Conservation (phyloP, 1,140 invertebrate species). For the Mercenaria mercenaria region DNA sequence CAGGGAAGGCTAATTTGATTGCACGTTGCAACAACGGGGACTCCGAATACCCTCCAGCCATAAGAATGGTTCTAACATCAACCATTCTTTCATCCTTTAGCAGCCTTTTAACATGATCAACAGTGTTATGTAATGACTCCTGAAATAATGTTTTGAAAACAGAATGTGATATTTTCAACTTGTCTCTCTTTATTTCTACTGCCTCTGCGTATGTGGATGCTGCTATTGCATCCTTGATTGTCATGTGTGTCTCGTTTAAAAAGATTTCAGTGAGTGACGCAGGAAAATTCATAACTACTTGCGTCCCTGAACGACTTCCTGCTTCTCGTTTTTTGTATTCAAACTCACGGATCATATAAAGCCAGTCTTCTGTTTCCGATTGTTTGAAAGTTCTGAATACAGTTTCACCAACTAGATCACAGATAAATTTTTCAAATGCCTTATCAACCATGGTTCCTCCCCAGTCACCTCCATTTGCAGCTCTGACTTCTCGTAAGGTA, state of each 20-base stretch:
- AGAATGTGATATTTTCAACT: background rate
- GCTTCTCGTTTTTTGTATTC: slow-evolving; percentile 28
- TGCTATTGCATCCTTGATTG: background rate
- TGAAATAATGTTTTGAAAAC: background rate
- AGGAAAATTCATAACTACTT: background rate
- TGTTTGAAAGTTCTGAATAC: slow-evolving; percentile 36
- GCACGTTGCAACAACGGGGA: background rate
- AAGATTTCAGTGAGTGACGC: background rate
- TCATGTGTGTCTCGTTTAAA: background rate
- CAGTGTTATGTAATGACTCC: background rate
- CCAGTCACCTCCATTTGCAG: slow-evolving; percentile 60
- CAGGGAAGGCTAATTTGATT: background rate
- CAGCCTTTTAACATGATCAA: background rate
- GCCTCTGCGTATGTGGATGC: background rate
- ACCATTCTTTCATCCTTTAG: background rate
- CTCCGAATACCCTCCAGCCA: background rate
- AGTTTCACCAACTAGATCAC: slow-evolving; percentile 27
- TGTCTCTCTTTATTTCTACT: background rate
- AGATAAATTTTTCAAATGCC: slow-evolving; percentile 16
- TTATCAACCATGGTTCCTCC: slow-evolving; percentile 60
- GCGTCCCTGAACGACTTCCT: background rate
- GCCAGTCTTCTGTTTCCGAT: background rate
- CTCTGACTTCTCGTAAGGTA: background rate
- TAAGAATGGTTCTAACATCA: background rate
- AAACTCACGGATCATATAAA: slow-evolving; percentile 39